These are phyloP conservation scores for Sebastes variabilis DNA, from an alignment of 2,797 vertebrate genomes.

Conservation along the genomic window DNA sequence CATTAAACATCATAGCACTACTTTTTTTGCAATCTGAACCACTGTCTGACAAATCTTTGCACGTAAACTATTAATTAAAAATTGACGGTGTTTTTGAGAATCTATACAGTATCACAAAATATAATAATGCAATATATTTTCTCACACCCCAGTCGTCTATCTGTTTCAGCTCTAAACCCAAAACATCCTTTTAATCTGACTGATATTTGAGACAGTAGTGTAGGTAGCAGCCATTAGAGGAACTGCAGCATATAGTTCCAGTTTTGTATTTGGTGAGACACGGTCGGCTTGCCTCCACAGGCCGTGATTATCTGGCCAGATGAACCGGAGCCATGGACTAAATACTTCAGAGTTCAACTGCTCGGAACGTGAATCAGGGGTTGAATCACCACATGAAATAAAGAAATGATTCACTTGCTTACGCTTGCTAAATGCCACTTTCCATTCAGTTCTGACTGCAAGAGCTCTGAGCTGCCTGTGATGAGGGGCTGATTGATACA, in stretches of 20 bases:
- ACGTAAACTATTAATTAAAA: not conserved
- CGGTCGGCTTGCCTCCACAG: not conserved
- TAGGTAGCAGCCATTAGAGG: not conserved
- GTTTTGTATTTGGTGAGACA: not conserved
- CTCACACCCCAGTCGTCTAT: accelerated
- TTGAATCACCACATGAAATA: not conserved
- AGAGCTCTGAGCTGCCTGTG: not conserved
- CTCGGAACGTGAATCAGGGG: not conserved
- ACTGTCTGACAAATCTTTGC: not conserved
- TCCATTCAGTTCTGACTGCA: not conserved
- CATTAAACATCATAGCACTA: no score
- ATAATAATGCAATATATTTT: not conserved
- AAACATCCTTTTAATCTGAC: not conserved
- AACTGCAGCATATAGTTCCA: not conserved
- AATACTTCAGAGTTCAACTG: not conserved
- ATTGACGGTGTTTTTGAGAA: not conserved
- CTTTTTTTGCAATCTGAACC: no score
- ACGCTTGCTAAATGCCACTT: not conserved
- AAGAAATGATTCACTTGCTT: not conserved
- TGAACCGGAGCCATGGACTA: not conserved
- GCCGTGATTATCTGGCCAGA: not conserved
- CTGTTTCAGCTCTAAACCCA: not conserved
- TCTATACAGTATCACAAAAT: not conserved
- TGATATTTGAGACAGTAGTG: no score
- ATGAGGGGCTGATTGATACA: not conserved